phyloP scores from a whole-genome alignment of 2,888 invertebrate genomes.

The Scrobipalpa costella region DNA sequence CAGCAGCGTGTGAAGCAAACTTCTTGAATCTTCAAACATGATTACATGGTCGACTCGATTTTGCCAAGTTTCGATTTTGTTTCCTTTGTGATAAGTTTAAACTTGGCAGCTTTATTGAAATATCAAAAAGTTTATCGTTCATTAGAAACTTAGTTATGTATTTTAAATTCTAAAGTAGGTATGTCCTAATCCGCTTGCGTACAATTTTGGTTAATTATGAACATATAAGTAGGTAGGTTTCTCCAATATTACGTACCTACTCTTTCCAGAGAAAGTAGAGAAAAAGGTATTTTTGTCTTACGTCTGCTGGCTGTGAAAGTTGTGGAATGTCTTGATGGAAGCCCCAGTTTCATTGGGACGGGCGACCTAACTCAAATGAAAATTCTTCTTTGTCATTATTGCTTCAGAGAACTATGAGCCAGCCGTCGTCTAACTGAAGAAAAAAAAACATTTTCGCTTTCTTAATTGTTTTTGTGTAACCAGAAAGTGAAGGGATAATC shows the following conservation, averaged over 20 bases:
- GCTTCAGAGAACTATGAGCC: constrained; percentile 55
- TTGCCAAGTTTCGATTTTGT: constrained; percentile 5
- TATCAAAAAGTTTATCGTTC: constrained; percentile 7
- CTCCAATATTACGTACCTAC: no score
- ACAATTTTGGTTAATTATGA: background rate
- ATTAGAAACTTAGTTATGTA: background rate
- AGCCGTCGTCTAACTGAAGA: constrained; percentile 38
- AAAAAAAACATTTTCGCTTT: constrained; percentile 7
- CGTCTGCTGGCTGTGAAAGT: constrained; percentile 58
- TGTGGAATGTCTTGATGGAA: constrained; percentile 69
- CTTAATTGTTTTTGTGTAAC: background rate
- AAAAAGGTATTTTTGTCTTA: constrained; percentile 54
- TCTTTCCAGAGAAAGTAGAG: background rate
- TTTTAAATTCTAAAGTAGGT: background rate
- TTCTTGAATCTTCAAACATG: constrained; percentile 23
- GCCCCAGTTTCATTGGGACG: constrained; percentile 52
- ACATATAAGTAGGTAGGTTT: no score
- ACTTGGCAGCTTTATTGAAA: background rate
- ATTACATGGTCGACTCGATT: constrained; percentile 24
- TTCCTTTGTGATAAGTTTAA: background rate
- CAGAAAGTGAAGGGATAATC: background rate
- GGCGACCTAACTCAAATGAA: constrained; percentile 66
- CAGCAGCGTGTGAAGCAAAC: constrained; percentile 18
- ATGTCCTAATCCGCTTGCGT: background rate
- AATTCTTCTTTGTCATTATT: constrained; percentile 71